Conservation (phyloP, 2,113 vertebrate species). For the Cyanistes caeruleus region DNA sequence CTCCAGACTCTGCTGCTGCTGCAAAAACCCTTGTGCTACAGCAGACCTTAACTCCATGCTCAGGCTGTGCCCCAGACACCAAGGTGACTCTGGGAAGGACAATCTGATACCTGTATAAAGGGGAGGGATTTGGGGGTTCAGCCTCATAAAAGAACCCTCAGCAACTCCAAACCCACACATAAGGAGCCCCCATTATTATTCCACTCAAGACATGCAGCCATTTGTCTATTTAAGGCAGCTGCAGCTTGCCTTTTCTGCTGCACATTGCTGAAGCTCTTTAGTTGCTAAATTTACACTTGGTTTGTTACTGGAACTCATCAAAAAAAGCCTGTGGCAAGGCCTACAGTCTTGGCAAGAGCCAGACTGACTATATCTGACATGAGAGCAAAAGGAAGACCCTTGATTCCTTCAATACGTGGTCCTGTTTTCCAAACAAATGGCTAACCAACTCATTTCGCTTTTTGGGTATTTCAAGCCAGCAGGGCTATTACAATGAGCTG, state of each 20-base stretch:
- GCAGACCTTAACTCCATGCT: neutral
- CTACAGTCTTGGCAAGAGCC: neutral
- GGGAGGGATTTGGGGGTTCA: neutral
- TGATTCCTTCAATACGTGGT: neutral
- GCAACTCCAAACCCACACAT: neutral
- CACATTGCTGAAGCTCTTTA: neutral
- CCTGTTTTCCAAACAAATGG: neutral
- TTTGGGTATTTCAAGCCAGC: neutral
- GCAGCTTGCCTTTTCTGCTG: neutral
- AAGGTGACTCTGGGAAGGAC: neutral
- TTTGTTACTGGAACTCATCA: slow-evolving; percentile 9
- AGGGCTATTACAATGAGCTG: neutral
- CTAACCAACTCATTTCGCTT: neutral
- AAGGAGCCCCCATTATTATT: neutral
- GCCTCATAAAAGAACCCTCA: neutral
- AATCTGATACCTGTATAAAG: neutral
- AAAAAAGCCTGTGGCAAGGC: neutral
- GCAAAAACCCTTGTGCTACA: neutral
- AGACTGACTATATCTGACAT: neutral
- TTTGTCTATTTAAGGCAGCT: slow-evolving; percentile 19
- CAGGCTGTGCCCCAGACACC: neutral
- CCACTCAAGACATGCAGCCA: neutral
- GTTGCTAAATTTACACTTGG: slow-evolving; percentile 6
- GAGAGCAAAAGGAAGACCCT: neutral
- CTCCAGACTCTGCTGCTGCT: neutral